Conservation (phyloP, 2,888 invertebrate species). For the Uropetala carovei region DNA sequence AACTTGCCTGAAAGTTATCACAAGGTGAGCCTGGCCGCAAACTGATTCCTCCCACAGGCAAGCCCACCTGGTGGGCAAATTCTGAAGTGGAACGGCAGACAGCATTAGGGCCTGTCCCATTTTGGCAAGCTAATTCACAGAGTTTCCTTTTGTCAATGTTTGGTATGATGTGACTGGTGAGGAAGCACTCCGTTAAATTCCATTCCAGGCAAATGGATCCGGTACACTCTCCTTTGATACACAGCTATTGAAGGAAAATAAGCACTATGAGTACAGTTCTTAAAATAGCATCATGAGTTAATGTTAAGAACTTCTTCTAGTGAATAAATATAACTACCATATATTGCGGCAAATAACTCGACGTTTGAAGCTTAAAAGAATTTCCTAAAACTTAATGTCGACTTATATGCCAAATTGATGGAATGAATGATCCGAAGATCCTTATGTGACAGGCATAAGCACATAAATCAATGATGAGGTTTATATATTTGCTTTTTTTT, state of each 20-base stretch:
- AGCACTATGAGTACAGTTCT: neutral
- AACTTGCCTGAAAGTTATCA: slow-evolving; percentile 93
- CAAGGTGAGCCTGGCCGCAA: slow-evolving; percentile 97
- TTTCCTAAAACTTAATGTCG: too few species aligned
- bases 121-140: slow-evolving; percentile 98
- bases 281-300: neutral
- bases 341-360: too few species aligned
- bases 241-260: slow-evolving; percentile 79
- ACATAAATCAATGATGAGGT: too few species aligned
- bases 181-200: slow-evolving; percentile 96
- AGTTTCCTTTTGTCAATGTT: slow-evolving; percentile 89
- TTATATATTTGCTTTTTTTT: too few species aligned
- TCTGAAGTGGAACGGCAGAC: slow-evolving; percentile 90
- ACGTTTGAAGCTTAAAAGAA: too few species aligned
- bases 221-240: slow-evolving; percentile 93
- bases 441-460: too few species aligned
- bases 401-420: too few species aligned
- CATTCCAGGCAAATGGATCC: slow-evolving; percentile 97
- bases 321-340: too few species aligned
- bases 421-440: too few species aligned
- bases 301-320: neutral
- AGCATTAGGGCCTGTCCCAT: slow-evolving; percentile 83
- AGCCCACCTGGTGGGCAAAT: slow-evolving; percentile 84
- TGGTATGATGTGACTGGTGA: slow-evolving; percentile 86
- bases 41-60: slow-evolving; percentile 89